Base-by-base conservation (phyloP, 2,113 vertebrate species). In the Muscicapa adusta region DNA sequence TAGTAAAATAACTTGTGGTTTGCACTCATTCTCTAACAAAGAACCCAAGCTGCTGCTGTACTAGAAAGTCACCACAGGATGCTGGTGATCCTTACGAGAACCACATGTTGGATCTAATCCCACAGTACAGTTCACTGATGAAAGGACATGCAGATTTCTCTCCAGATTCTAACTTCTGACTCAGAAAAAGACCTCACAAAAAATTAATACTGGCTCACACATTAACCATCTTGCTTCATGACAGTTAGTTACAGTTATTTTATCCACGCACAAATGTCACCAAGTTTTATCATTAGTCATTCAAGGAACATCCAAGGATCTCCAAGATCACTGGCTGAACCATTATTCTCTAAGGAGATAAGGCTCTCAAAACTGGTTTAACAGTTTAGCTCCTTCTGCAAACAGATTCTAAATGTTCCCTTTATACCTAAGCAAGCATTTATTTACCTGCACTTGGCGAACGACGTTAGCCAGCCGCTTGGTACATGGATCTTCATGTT, bases 381-480 rank as follows among this genome's bases (percentile, higher is more conserved):
- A 80, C 17, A 58, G 65, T 58, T 85, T 1, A 3, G 10, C 17
- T 51, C 33, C 66, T 67, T 56, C n/a, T 65, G 24, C 60, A 74
- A 91, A 42, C 10, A 78, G 40, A 29, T 63, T 86, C 18, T 50
- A 29, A 51, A 47, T 13, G 34, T 14, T 76, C 34, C 31, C 28
- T 60, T 63, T 18, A 25, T 10, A 51, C 8, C 22, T 62, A 18
- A 92, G 33, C 10, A 71, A 56, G 53, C 36, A 14, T 50, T 53
- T 36, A 61, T 90, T 96, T 81, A 98, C 99, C 98, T 99, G 99
- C 81, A 99, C 99, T 98, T 99, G 99, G 92, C 99, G 99, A 97
- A 99, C 98, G 60, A 99, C 99, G 11, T 99, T 99, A 33, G 99
- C 99, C 97, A 99, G 91, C 61, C 99, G 97, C 94, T 99, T 99